A percentile compares a stretch with the other conserved stretches of the same genome.
Evolutionary conservation across 2,797 vertebrate genomes (phyloP).

Genomic region (Squalus acanthias): DNA sequence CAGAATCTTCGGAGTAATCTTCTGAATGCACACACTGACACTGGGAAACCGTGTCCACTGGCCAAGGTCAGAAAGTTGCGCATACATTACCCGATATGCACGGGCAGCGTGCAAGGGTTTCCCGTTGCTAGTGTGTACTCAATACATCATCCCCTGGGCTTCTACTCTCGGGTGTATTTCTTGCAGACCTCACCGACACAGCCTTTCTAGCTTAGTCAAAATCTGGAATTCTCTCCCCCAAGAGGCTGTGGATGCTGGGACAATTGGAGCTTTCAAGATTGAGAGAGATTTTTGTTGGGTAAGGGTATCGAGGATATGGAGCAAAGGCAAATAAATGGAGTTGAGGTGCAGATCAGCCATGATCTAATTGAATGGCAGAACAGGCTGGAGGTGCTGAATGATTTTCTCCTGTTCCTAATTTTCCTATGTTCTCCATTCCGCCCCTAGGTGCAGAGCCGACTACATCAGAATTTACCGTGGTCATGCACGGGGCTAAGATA

Average conservation of each 20-base stretch:
- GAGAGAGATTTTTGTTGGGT: not conserved
- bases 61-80: not conserved
- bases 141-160: not conserved
- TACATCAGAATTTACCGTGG: conserved; percentile 95
- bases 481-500: conserved; percentile 93
- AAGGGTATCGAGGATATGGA: not conserved
- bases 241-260: not conserved
- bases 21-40: not conserved
- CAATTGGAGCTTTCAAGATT: not conserved
- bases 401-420: not conserved
- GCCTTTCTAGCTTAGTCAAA: not conserved
- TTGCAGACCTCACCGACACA: not conserved
- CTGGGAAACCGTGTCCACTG: not conserved
- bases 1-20: not conserved
- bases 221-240: not conserved
- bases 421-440: conserved; percentile 29
- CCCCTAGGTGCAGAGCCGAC: conserved; percentile 88
- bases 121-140: not conserved
- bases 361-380: not conserved
- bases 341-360: not conserved
- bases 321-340: not conserved
- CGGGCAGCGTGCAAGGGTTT: not conserved
- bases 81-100: too few relatives aligned
- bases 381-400: not conserved
- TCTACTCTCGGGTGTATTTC: not conserved